phyloP scores from a whole-genome alignment of 2,113 vertebrate genomes.

The Heterotis niloticus region DNA sequence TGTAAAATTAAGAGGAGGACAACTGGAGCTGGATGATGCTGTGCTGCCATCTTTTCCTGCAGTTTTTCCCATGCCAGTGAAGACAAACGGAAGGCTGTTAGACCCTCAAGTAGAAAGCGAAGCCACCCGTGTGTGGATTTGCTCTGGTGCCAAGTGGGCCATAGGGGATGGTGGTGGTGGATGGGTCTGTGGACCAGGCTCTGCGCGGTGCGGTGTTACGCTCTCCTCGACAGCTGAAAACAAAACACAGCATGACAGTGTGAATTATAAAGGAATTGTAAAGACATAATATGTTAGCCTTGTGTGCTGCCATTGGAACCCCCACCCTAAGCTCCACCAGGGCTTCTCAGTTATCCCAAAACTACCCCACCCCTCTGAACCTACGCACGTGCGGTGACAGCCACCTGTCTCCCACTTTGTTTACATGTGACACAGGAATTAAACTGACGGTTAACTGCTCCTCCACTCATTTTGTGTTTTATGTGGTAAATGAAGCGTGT shows the following conservation, averaged over 20 bases:
- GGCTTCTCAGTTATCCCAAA: neutral
- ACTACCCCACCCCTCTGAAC: neutral
- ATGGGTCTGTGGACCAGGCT: neutral
- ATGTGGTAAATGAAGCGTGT: conserved; percentile 25
- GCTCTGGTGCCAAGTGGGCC: neutral
- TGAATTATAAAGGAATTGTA: neutral
- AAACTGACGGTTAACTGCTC: conserved; percentile 49
- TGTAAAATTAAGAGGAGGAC: no score
- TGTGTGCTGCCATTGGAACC: neutral
- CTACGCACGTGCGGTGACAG: neutral
- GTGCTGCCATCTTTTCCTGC: no score
- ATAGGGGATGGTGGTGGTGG: neutral
- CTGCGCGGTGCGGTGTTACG: neutral
- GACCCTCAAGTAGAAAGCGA: neutral
- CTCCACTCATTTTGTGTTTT: conserved; percentile 22
- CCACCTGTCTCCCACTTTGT: conserved; percentile 44
- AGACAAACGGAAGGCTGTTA: neutral
- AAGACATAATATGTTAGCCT: neutral
- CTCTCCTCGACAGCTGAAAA: neutral
- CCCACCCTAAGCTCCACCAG: neutral
- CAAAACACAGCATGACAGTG: neutral
- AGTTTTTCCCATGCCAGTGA: neutral
- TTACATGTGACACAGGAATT: conserved; percentile 46
- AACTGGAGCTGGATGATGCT: no score
- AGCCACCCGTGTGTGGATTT: neutral